phyloP scores from a whole-genome alignment of 2,888 invertebrate genomes.

The Cylloceria caligata region DNA sequence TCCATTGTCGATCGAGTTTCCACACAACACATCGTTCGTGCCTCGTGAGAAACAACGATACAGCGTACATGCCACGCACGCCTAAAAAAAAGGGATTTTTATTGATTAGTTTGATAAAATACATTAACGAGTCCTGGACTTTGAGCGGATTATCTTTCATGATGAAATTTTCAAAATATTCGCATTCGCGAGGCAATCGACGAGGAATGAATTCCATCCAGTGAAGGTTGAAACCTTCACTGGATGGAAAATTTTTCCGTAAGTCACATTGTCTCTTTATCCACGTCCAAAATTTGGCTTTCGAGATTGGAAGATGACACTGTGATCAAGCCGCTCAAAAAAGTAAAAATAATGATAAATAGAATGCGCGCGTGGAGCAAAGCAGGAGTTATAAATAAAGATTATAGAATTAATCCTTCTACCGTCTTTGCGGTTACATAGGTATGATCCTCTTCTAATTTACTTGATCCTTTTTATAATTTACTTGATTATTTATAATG shows the following conservation, averaged over 20 bases:
- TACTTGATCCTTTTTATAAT: no score
- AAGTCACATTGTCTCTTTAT: not conserved
- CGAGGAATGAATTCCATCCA: not conserved
- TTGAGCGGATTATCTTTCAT: constrained; percentile 9
- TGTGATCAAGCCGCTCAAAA: not conserved
- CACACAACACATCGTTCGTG: not conserved
- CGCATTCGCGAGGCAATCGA: not conserved
- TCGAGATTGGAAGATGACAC: not conserved
- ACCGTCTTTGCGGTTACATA: no score
- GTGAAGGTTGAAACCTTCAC: no score
- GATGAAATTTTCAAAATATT: constrained; percentile 16
- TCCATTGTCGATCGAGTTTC: constrained; percentile 13
- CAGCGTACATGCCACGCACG: not conserved
- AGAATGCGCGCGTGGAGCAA: not conserved
- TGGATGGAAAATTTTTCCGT: not conserved
- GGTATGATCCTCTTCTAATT: no score
- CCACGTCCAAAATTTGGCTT: not conserved
- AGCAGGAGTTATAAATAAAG: not conserved
- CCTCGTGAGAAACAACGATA: not conserved
- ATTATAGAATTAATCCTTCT: no score
- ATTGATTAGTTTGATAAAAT: constrained; percentile 24
- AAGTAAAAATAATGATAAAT: not conserved
- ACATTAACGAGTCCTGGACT: not conserved
- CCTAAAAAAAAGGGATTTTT: constrained; percentile 18
- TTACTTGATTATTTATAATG: no score